These are phyloP conservation scores for Drepanosiphum platanoidis DNA, from an alignment of 2,888 invertebrate species.

Conservation along the genomic window DNA sequence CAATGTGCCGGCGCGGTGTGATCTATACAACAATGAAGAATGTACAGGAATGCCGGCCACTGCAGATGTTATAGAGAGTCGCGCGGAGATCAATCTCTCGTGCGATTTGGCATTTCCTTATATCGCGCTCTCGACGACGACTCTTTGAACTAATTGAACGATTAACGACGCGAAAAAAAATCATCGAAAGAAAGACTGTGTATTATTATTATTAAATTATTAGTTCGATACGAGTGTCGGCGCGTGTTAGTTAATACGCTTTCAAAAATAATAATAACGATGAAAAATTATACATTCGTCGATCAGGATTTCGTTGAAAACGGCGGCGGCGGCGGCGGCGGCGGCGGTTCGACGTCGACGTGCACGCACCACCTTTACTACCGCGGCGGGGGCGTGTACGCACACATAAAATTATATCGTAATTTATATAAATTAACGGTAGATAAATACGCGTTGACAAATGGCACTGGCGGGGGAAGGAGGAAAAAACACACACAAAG, in stretches of 20 bases:
- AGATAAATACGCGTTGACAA: constrained; percentile 17
- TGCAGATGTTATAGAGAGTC: constrained; percentile 38
- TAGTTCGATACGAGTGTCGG: too few relatives aligned
- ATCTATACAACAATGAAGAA: constrained; percentile 56
- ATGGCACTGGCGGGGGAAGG: too few relatives aligned
- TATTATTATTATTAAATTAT: too few relatives aligned
- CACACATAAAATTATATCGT: background rate
- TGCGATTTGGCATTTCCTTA: constrained; percentile 34
- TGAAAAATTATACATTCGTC: too few relatives aligned
- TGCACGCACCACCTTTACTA: too few relatives aligned
- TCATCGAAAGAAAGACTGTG: too few relatives aligned
- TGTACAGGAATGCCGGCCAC: constrained; percentile 47
- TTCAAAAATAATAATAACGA: too few relatives aligned
- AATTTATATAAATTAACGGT: constrained; percentile 8
- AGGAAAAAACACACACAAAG: constrained; percentile 11
- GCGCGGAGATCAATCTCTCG: constrained; percentile 50
- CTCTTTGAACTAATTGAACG: constrained; percentile 27
- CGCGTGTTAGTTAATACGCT: too few relatives aligned
- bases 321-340: too few relatives aligned
- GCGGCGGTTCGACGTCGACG: too few relatives aligned
- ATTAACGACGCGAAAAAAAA: constrained; percentile 22
- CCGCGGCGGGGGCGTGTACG: background rate
- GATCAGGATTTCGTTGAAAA: too few relatives aligned
- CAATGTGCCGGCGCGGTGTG: constrained; percentile 51
- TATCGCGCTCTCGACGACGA: background rate